Evolutionary conservation across 2,113 vertebrate species (phyloP), one percentile per base, ranked within the genome.

Genomic region (Corvus hawaiiensis): DNA sequence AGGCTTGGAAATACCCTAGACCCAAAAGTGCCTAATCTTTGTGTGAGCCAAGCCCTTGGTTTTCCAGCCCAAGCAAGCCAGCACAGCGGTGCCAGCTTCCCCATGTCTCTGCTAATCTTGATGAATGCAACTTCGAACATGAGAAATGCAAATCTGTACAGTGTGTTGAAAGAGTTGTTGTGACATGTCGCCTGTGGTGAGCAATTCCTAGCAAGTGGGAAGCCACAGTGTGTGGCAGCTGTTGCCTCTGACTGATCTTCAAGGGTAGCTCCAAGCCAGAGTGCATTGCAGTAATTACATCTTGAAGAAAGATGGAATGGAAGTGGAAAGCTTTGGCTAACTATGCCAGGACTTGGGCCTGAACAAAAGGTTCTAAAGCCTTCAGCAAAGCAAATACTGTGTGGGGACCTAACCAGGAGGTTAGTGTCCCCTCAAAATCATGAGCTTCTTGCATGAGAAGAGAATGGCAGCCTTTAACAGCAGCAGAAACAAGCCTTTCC

Each of bases 151-250:
- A 51, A 85, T 92, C 55, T 80, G 43, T 59, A 27, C 55, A 52
- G 82, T 19, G 82, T 91, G 72, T 88, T 78, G 74, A 79, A 92
- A 79, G 87, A 84, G 73, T 16, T 90, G 82, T 90, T 96, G 85
- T 93, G 85, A 93, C 80, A 77, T 41, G 52, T 52, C 0, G 48
- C 85, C 92, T 90, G 83, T 26, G 76, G 85, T 93, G 79, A 97
- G 86, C 76, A 92, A 61, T 82, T 93, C 88, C 61, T 64, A 84
- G 69, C 84, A 89, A 77, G 75, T 89, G 79, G 82, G 92, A 96
- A 86, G 92, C 85, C 88, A 72, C 84, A 75, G 75, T 61, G 75
- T 74, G 54, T 86, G 90, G 67, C 90, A 92, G 90, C 76, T 92
- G 59, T 75, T 80, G 64, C 64, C 46, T 93, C 83, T 59, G 64